Conservation (phyloP, 2,888 invertebrate species). For the Atethmia centrago region DNA sequence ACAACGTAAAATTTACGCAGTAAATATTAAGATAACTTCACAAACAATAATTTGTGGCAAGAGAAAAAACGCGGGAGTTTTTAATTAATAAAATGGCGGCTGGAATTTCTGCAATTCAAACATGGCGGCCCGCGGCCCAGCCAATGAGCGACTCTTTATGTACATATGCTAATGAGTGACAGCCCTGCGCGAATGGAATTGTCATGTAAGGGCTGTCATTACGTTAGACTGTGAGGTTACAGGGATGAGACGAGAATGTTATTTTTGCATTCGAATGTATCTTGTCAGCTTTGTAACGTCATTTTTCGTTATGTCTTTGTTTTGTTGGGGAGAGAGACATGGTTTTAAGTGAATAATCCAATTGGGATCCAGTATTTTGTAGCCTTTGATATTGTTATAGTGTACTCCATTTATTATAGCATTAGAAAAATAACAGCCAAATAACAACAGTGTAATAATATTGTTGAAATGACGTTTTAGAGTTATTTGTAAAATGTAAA, state of each 20-base stretch:
- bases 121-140: constrained; percentile 76
- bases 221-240: constrained; percentile 79
- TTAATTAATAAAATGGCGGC: constrained; percentile 88
- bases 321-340: constrained; percentile 18
- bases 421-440: neutral
- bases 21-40: constrained; percentile 77
- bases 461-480: neutral
- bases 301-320: constrained; percentile 53
- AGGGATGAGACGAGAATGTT: constrained; percentile 75
- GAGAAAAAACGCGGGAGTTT: constrained; percentile 69
- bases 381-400: neutral
- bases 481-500: neutral
- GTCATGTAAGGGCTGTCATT: constrained; percentile 88
- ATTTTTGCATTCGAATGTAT: constrained; percentile 80
- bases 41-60: constrained; percentile 73
- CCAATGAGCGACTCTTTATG: constrained; percentile 85
- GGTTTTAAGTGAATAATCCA: constrained; percentile 24
- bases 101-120: constrained; percentile 83
- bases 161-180: constrained; percentile 89
- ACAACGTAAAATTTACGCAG: constrained; percentile 64
- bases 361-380: neutral
- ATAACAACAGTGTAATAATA: neutral
- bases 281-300: constrained; percentile 62
- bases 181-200: constrained; percentile 88
- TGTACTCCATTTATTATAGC: neutral